Base-by-base conservation (phyloP, 2,888 invertebrate species). In the Drosophila nigricruria region DNA sequence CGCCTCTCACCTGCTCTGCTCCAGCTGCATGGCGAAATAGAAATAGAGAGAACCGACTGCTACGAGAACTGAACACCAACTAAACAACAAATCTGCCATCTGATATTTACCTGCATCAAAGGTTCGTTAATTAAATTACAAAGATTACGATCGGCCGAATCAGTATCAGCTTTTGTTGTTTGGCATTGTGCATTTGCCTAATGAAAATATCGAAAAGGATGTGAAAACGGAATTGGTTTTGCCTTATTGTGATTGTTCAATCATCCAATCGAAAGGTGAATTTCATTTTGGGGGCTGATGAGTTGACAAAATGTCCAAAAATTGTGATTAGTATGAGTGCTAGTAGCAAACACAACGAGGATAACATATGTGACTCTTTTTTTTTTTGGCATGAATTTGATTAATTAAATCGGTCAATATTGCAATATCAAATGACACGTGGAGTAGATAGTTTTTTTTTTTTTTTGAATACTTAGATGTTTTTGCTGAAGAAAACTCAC, bases 281-380 rank as follows among this genome's bases (percentile, higher is more conserved):
- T 23, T 32, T 30, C 1, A n/a, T 18, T 10, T 54, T 12, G 32
- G 18, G 18, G 14, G 6, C 27, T 32, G 64, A 76, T 82, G 88
- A 82, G 53, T 76, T 40, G 73, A 59, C 71, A 58, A 79, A 64
- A 84, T 63, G 73, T 12, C 47, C 57, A 20, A 49, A 32, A 49
- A 30, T 34, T 58, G 54, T 61, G 65, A 82, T 82, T 82, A 87
- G 59, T 42, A 20, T 70, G 69, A 84, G 79, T 87, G 79, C 61
- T 43, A 25, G 5, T 43, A 9, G 14, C 43, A 47, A 66, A 54
- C 18, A 43, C 14, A 53, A 30, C 12, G 4, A 18, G 42, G 10
- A 14, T 20, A 14, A 18, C 16, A n/a, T 18, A 18, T 49, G 49
- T 9, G 42, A 14, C 20, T 42, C 0, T 38, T 1, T 20, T 36